Evolutionary conservation across 2,888 invertebrate genomes (phyloP), one percentile per base, ranked within the genome.

Genomic region (Syrphus vitripennis): DNA sequence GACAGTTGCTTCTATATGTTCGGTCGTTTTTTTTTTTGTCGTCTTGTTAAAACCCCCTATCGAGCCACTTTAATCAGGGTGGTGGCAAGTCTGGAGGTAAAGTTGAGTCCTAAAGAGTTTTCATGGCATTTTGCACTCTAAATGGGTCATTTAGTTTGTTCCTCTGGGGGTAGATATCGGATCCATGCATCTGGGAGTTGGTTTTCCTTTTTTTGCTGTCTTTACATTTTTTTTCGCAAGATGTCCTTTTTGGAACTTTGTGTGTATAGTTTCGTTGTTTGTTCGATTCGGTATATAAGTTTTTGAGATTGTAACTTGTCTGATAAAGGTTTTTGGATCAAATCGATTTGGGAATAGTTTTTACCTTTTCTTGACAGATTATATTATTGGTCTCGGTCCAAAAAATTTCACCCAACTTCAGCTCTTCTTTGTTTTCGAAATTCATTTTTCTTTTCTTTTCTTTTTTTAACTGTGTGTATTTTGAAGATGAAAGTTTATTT

Each of bases 311-410:
- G 29, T n/a, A 37, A 45, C 29, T 24, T 61, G 59, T 31, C 40
- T 65, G 34, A 40, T 45, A 34, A n/a, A n/a, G n/a, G n/a, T n/a
- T 31, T 31, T 19, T 7, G 45, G 21, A 31, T 57, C 4, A 3
- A 26, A 53, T 69, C 67, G 78, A 78, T 72, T 69, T 80, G 45
- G 19, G 31, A 67, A 50, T 59, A 59, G 29, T 19, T 40, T 48
- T 50, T 10, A 4, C 10, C 21, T 53, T 29, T 53, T n/a, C 34
- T 48, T 77, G 65, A 71, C 55, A 55, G 37, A 10, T n/a, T 67
- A 63, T 81, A 3, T 10, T 59, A 61, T 83, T 83, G 83, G 83
- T 78, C 37, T 3, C 10, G 72, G 24, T 78, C 83, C 83, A 83
- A 59, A 21, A 31, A 14, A 72, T 4, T 42, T 26, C 1, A 19